Conservation (phyloP, 2,113 vertebrate species). For the Petrocephalus zakoni region DNA sequence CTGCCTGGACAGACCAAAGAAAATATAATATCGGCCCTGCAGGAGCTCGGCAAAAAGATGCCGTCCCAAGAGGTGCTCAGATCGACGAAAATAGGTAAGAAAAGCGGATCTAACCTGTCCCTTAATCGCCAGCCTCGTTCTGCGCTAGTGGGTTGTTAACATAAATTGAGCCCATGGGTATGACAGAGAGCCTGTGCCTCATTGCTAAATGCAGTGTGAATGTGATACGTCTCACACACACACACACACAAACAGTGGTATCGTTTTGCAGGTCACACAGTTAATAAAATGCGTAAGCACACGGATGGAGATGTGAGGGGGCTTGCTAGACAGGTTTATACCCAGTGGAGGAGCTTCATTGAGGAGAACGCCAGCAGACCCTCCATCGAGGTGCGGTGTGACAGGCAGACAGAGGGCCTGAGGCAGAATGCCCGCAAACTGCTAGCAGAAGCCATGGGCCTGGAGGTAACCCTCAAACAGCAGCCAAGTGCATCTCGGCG, state of each 20-base stretch:
- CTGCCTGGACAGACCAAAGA: constrained; percentile 76
- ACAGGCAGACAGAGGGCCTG: constrained; percentile 76
- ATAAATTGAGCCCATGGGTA: background rate
- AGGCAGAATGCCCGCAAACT: constrained; percentile 76
- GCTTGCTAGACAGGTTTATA: constrained; percentile 70
- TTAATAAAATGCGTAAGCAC: constrained; percentile 79
- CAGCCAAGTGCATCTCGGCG: background rate
- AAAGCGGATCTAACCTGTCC: too few relatives aligned
- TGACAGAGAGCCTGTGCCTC: background rate
- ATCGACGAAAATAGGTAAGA: constrained; percentile 84
- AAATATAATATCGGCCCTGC: constrained; percentile 73
- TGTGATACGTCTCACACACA: background rate
- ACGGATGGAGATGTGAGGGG: constrained; percentile 69
- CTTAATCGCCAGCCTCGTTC: too few relatives aligned
- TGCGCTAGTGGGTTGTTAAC: background rate
- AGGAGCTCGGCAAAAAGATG: constrained; percentile 86
- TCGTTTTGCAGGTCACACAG: constrained; percentile 66
- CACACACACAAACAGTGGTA: background rate
- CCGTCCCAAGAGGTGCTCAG: constrained; percentile 84
- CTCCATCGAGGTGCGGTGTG: constrained; percentile 81
- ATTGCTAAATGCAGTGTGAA: background rate
- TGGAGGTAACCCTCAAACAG: constrained; percentile 66
- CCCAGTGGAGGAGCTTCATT: constrained; percentile 75
- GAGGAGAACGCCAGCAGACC: constrained; percentile 75
- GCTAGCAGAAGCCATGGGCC: constrained; percentile 71